Conservation (phyloP, 2,113 vertebrate genomes). For the Mobula hypostoma region DNA sequence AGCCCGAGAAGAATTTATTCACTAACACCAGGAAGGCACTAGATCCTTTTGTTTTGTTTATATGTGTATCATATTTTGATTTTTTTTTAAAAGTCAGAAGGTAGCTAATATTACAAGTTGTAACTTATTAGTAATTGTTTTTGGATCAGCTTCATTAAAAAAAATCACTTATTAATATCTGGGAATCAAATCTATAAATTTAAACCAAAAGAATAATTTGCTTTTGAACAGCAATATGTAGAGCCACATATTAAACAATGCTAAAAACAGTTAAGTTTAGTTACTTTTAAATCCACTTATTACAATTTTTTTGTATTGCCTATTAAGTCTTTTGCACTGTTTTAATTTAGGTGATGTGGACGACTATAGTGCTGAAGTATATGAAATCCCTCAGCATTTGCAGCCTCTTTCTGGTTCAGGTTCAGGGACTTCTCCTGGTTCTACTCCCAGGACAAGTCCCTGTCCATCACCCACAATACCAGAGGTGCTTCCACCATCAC, state of each 20-base stretch:
- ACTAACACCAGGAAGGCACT: too few relatives aligned
- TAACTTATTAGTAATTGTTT: neutral
- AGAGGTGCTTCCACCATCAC: slow-evolving; percentile 61
- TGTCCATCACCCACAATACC: slow-evolving; percentile 83
- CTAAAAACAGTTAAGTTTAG: neutral
- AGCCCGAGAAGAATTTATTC: too few relatives aligned
- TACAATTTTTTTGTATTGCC: neutral
- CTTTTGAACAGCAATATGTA: neutral
- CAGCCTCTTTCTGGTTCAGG: slow-evolving; percentile 68
- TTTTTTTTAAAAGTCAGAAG: too few relatives aligned
- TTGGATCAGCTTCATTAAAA: neutral
- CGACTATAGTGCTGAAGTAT: slow-evolving; percentile 77
- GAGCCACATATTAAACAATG: neutral
- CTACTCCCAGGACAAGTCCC: slow-evolving; percentile 80
- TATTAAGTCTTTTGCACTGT: neutral
- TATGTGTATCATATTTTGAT: neutral
- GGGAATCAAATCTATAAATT: neutral
- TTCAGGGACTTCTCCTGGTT: slow-evolving; percentile 69
- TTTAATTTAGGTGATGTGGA: slow-evolving; percentile 78
- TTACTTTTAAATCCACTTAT: neutral
- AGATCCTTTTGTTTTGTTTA: neutral
- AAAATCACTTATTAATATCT: neutral
- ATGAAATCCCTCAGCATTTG: slow-evolving; percentile 88
- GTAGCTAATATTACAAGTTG: neutral
- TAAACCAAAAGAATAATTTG: neutral